Evolutionary conservation across 2,797 vertebrate species (phyloP).

Genomic region (Eulemur albifrons): DNA sequence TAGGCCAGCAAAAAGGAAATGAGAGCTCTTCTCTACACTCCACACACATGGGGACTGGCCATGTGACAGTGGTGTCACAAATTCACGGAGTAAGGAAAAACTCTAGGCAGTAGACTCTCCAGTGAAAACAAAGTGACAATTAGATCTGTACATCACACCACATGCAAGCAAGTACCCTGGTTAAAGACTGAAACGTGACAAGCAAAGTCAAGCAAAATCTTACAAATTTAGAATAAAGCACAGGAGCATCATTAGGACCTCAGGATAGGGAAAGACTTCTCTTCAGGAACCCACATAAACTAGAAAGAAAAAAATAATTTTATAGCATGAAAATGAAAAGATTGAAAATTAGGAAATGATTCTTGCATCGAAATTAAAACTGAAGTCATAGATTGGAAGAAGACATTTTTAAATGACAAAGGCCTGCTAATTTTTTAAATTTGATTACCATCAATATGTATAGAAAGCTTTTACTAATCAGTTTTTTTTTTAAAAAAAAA

Average conservation of each 20-base stretch:
- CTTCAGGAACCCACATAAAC: background rate
- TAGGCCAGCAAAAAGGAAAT: background rate
- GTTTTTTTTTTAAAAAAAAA: background rate
- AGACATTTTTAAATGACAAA: background rate
- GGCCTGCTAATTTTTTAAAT: background rate
- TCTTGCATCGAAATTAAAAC: constrained; percentile 6
- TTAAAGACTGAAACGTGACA: background rate
- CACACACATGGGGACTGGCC: rapidly evolving
- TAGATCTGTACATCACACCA: background rate
- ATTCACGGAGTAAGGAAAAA: background rate
- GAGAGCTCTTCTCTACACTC: background rate
- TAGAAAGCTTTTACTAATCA: background rate
- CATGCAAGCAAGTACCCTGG: background rate
- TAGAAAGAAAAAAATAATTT: background rate
- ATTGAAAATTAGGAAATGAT: background rate
- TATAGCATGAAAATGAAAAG: background rate
- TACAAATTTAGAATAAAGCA: background rate
- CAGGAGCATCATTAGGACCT: background rate
- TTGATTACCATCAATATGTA: background rate
- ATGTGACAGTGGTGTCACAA: background rate
- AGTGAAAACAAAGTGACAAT: background rate
- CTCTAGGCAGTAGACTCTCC: background rate
- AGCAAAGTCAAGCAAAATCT: background rate
- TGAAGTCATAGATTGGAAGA: background rate
- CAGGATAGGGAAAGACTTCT: background rate